Conservation (phyloP, 2,797 vertebrate species). For the Vespertilio murinus region DNA sequence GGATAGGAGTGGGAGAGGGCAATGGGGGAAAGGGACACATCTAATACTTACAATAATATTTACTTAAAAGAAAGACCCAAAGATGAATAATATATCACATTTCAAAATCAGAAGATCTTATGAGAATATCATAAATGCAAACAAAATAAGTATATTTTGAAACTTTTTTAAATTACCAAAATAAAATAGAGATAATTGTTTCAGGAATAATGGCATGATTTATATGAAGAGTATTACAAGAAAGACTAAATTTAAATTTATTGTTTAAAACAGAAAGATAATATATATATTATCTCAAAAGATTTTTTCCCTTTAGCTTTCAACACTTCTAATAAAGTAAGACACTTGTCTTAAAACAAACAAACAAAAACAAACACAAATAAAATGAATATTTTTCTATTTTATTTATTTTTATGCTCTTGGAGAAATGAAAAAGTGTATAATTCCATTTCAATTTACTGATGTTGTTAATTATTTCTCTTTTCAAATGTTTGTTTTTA, state of each 20-base stretch:
- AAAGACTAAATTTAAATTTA: slow-evolving; percentile 34
- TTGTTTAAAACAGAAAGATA: slow-evolving; percentile 6
- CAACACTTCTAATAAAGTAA: background rate
- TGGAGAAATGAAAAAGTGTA: background rate
- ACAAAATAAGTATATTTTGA: slow-evolving; percentile 63
- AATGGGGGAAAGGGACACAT: too few species aligned
- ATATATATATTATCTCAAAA: slow-evolving; percentile 44
- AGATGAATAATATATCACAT: slow-evolving; percentile 84
- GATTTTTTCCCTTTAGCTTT: background rate
- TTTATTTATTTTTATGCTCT: background rate
- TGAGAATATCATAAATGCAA: slow-evolving; percentile 77
- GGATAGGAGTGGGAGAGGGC: too few species aligned
- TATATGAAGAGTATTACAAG: slow-evolving; percentile 62
- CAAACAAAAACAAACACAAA: too few species aligned
- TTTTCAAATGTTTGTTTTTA: background rate
- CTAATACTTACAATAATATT: too few species aligned
- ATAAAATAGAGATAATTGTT: slow-evolving; percentile 69
- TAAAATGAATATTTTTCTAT: background rate
- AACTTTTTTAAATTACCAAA: slow-evolving; percentile 42
- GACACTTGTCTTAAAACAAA: slow-evolving; percentile 6
- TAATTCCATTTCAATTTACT: background rate
- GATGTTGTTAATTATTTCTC: slow-evolving; percentile 31
- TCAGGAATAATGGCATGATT: slow-evolving; percentile 34
- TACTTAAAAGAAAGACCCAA: slow-evolving; percentile 76
- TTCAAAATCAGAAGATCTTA: slow-evolving; percentile 80